phyloP scores from a whole-genome alignment of 2,888 invertebrate genomes.

The Frankliniella intonsa region DNA sequence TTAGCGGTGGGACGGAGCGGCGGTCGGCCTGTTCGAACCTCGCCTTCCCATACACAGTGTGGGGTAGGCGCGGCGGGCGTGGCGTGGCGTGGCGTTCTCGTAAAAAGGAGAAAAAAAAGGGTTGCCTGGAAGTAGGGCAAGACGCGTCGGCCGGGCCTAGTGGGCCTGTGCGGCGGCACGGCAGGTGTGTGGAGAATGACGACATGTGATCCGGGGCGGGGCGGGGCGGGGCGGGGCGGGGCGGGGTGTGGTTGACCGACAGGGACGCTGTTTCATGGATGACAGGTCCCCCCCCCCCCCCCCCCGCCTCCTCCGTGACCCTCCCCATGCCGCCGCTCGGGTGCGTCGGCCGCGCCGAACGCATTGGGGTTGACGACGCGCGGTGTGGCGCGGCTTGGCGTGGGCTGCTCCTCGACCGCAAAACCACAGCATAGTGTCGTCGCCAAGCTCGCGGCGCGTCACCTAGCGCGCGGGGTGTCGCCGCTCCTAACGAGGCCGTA shows the following conservation, averaged over 20 bases:
- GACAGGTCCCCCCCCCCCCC: not conserved
- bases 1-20: constrained; percentile 10
- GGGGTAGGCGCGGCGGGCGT: not conserved
- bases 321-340: too few relatives aligned
- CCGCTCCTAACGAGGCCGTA: too few relatives aligned
- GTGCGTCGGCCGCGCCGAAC: too few relatives aligned
- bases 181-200: not conserved
- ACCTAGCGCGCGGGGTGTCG: too few relatives aligned
- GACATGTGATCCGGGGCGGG: not conserved
- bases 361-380: too few relatives aligned
- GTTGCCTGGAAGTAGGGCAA: not conserved
- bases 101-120: not conserved
- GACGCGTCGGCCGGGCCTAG: not conserved
- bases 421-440: too few relatives aligned
- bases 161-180: not conserved
- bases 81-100: not conserved
- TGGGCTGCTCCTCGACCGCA: too few relatives aligned
- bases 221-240: not conserved
- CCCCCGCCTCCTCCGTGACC: not conserved
- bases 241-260: not conserved
- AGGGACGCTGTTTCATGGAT: not conserved
- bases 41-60: not conserved
- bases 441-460: too few relatives aligned
- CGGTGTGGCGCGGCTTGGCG: too few relatives aligned
- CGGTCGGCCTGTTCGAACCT: not conserved